Base-by-base conservation (phyloP, 1,140 invertebrate genomes). In the Zaprionus inermis region DNA sequence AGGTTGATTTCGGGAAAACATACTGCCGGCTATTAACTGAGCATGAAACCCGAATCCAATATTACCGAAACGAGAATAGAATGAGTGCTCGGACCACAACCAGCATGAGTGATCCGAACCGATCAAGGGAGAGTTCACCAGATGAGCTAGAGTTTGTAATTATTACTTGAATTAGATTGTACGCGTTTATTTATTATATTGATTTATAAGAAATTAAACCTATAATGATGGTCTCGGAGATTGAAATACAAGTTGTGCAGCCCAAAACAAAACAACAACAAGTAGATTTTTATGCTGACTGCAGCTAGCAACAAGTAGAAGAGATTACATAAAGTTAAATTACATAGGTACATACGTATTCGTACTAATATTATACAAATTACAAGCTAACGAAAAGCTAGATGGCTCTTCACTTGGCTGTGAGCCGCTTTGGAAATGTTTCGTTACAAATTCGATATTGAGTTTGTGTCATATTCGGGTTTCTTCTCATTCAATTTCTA, bases 351-450 rank as follows among this genome's bases (percentile, higher is more conserved):
- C 46, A 67, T 61, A 72, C 56, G 64, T 54, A 38, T 68, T 72
- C 70, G 65, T 73, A 73, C 65, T 56, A 73, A 24, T n/a, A 32
- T 56, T 49, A 68, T 73, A 68, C 61, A 73, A 56, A 49, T 61
- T 61, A 73, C 34, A 61, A 38, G 56, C 57, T 73, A 69, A 69
- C 65, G 32, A 57, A 73, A 73, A 69, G 65, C 71, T 73, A 73
- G 18, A 69, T 56, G 51, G 71, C 71, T 73, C 57, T 61, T 73
- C 65, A 65, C 65, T 73, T 61, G 32, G 71, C 71, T 73, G 14
- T n/a, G 65, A 73, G 71, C 71, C 57, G 65, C 71, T 73, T 73
- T 73, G 71, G 71, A 73, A 68, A 56, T 69, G 71, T 69, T 69
- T n/a, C 57, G 28, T 73, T 69, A 61, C 57, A 73, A 73, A 73